Percentiles rank a stretch among this genome's conserved stretches.
These are phyloP conservation scores for Sporophila hypoxantha DNA, from an alignment of 2,113 vertebrate species.

Conservation along the genomic window DNA sequence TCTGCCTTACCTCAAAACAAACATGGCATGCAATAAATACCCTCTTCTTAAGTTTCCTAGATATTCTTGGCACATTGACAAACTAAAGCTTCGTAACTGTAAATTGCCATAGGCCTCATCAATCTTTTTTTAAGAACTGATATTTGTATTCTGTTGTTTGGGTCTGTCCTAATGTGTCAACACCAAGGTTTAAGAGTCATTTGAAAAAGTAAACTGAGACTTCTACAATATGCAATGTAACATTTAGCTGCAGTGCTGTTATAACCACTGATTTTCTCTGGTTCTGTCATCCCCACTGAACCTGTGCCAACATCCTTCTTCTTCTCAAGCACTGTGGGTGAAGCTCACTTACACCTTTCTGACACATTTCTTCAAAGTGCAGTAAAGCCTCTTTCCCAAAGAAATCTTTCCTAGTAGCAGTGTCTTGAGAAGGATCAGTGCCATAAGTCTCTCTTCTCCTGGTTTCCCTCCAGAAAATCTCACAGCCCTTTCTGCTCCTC, in stretches of 20 bases:
- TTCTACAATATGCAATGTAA: not conserved
- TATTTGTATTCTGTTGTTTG: not conserved
- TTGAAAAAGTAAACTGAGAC: not conserved
- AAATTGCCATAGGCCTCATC: not conserved
- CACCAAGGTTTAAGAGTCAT: not conserved
- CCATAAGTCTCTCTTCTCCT: not conserved
- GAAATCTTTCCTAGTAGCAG: not conserved
- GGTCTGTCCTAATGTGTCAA: not conserved
- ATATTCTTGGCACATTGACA: not conserved
- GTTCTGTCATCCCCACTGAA: not conserved
- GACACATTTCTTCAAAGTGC: not conserved
- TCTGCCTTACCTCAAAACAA: not conserved
- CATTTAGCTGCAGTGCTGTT: not conserved
- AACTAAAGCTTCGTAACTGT: not conserved
- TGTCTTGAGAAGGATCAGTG: not conserved
- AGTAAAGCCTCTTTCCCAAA: not conserved
- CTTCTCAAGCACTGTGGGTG: not conserved
- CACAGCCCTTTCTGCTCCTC: not conserved
- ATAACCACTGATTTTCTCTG: not conserved
- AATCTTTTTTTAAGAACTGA: not conserved
- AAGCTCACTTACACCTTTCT: not conserved
- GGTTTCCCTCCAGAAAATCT: not conserved
- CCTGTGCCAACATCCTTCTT: not conserved
- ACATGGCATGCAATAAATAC: not conserved
- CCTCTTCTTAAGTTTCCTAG: not conserved